Conservation (phyloP, 2,797 vertebrate genomes). For the Valencia hispanica region DNA sequence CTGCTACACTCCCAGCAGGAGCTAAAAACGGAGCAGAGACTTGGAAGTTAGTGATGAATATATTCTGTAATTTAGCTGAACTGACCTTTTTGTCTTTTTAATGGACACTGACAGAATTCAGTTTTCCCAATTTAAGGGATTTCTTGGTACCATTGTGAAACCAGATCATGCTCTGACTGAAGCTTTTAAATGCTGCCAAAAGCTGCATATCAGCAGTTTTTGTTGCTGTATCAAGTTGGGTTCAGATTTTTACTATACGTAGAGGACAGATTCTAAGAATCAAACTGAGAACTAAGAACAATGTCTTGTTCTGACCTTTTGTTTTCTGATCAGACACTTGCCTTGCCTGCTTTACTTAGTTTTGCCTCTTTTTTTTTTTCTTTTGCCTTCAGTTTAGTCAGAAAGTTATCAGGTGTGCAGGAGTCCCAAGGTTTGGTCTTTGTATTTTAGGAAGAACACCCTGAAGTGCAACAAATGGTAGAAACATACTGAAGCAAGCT, state of each 20-base stretch:
- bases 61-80: constrained; percentile 28
- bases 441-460: background rate
- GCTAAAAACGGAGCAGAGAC: background rate
- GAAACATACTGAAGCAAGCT: background rate
- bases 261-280: background rate
- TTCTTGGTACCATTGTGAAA: background rate
- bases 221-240: background rate
- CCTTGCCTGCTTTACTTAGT: background rate
- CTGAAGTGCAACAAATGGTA: background rate
- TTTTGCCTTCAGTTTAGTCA: background rate
- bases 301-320: background rate
- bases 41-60: background rate
- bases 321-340: background rate
- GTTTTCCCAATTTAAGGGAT: background rate
- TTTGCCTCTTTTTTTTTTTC: background rate
- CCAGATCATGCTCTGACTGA: constrained; percentile 9
- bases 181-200: background rate
- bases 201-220: background rate
- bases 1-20: background rate
- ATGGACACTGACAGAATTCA: background rate
- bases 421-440: background rate
- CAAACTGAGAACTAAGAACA: background rate
- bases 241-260: background rate
- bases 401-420: background rate
- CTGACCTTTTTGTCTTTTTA: constrained; percentile 19